Evolutionary conservation across 1,140 invertebrate species (phyloP), one percentile per base, ranked within the genome.

Genomic region (Zeugodacus cucurbitae): DNA sequence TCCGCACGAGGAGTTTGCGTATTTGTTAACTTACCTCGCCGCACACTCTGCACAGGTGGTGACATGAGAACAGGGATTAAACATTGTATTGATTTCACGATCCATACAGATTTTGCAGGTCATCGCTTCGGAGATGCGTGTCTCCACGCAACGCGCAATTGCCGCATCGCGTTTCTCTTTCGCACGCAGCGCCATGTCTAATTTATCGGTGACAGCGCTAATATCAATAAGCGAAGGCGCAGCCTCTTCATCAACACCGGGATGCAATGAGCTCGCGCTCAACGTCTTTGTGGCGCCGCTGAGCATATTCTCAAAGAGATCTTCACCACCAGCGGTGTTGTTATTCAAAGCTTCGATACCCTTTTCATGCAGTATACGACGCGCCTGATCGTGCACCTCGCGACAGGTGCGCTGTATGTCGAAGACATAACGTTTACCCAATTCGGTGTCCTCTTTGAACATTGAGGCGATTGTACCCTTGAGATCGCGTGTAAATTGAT

Each of bases 381-480:
- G 94, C 0, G 97, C 97, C 93, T 97, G 96, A 93, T 98, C 97
- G 93, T 97, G 97, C 29, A 98, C 97, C 94, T 98, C 97, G 85
- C 97, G 95, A 90, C 97, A 97, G 41, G 97, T 98, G 90, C 97
- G 95, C 44, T 96, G 95, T 89, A 98, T 98, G 93, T 98, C 97
- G 94, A 98, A 98, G 44, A 98, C 97, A 93, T 98, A 98, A 62
- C 97, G 97, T 90, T 97, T 97, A 6, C 97, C 97, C 54, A 97
- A 93, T 4, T 96, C 96, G 41, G 97, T 97, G 90, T 97, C 97
- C 94, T 98, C 97, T 94, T 97, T 97, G 94, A 98, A 98, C 92
- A 97, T 97, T 1, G 97, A 98, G 87, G 97, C 97, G 90, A 98
- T 97, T n/a, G 97, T 98, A 87, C 97, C 97, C 95, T 98, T 98